Conservation (phyloP, 1,140 invertebrate species). For the Meteorus sp. region DNA sequence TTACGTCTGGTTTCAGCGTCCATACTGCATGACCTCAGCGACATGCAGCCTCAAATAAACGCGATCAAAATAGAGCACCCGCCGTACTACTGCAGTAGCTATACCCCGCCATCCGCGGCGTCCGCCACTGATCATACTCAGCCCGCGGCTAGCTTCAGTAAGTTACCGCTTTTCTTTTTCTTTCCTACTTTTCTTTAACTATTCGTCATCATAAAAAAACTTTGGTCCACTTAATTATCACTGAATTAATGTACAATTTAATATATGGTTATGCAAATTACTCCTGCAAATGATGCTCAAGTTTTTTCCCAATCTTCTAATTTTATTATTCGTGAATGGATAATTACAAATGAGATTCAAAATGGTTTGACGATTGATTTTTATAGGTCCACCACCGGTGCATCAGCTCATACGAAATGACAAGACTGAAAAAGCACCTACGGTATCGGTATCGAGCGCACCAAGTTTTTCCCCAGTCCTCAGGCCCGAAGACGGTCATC, state of each 20-base stretch:
- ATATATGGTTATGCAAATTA: no score
- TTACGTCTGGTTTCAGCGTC: constrained; percentile 77
- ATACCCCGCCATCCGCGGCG: constrained; percentile 73
- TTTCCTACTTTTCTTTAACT: not conserved
- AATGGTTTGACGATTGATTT: constrained; percentile 7
- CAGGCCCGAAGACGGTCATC: constrained; percentile 54
- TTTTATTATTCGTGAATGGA: not conserved
- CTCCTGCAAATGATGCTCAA: not conserved
- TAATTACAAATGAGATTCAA: not conserved
- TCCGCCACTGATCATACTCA: constrained; percentile 56
- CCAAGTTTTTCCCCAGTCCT: constrained; percentile 56
- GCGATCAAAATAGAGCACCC: constrained; percentile 90
- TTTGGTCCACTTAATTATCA: not conserved
- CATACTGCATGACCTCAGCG: constrained; percentile 87
- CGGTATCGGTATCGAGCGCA: constrained; percentile 56
- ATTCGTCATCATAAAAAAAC: not conserved
- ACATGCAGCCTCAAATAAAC: constrained; percentile 75
- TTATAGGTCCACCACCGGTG: constrained; percentile 54
- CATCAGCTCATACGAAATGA: constrained; percentile 59
- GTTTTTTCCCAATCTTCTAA: not conserved
- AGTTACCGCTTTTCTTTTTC: constrained; percentile 44
- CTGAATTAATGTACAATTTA: no score
- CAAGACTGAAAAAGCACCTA: constrained; percentile 59
- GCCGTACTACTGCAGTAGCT: constrained; percentile 90
- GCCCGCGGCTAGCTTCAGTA: constrained; percentile 58